Conservation (phyloP, 2,113 vertebrate species). For the Setophaga kirtlandii region DNA sequence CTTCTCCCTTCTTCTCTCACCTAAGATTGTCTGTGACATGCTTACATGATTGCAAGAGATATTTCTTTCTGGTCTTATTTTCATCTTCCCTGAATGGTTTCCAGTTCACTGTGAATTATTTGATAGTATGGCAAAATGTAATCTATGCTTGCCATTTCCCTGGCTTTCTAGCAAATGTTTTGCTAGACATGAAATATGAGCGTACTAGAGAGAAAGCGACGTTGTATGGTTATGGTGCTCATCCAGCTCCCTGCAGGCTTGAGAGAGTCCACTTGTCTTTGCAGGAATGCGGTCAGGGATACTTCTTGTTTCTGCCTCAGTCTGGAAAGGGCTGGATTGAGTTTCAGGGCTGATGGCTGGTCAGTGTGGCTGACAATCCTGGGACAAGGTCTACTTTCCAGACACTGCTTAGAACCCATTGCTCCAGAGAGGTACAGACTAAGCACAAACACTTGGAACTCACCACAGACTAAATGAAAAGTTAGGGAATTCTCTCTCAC, state of each 20-base stretch:
- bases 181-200: background rate
- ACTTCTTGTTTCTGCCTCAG: background rate
- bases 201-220: background rate
- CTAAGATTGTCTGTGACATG: background rate
- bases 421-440: accelerated
- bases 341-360: background rate
- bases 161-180: background rate
- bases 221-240: background rate
- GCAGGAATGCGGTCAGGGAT: background rate
- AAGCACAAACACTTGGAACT: background rate
- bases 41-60: constrained; percentile 21
- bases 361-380: background rate
- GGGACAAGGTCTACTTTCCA: background rate
- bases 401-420: background rate
- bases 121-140: background rate
- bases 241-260: background rate
- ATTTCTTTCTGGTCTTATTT: constrained; percentile 27
- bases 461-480: accelerated
- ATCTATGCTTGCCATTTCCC: background rate
- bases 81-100: constrained; percentile 28
- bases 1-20: background rate
- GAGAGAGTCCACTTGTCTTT: accelerated
- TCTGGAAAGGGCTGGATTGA: background rate
- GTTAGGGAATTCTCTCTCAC: background rate
- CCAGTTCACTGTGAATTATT: constrained; percentile 18